A percentile compares a stretch with the other conserved stretches of the same genome.
Evolutionary conservation across 2,797 vertebrate genomes (phyloP).

Genomic region (Potorous gilbertii): DNA sequence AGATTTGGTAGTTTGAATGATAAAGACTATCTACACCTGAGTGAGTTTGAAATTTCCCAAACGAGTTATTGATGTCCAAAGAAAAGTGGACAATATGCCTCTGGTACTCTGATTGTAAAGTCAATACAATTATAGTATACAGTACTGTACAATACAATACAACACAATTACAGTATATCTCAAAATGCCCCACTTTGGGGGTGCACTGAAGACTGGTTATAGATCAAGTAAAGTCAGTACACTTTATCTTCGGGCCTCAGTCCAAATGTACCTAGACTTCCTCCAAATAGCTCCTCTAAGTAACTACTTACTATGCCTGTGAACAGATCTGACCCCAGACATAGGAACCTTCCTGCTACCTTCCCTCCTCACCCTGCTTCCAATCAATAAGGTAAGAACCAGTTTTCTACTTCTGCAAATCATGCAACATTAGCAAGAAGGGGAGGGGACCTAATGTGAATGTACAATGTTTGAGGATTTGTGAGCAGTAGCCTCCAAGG

Average conservation of each 20-base stretch:
- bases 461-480: not conserved
- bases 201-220: not conserved
- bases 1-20: not conserved
- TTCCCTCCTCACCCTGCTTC: not conserved
- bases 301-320: not conserved
- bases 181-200: not conserved
- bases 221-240: not conserved
- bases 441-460: not conserved
- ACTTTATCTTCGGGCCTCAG: not conserved
- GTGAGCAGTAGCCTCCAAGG: not conserved
- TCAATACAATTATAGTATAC: not conserved
- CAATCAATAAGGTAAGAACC: not conserved
- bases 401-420: not conserved
- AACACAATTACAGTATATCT: too few species aligned
- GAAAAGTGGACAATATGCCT: not conserved
- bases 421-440: not conserved
- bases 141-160: too few species aligned
- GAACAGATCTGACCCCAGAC: not conserved
- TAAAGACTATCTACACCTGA: not conserved
- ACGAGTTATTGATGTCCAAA: not conserved
- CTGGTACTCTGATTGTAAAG: not conserved
- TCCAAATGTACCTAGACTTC: not conserved
- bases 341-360: not conserved
- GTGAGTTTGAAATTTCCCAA: not conserved
- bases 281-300: not conserved